These are phyloP conservation scores for Meganola albula DNA, from an alignment of 2,888 invertebrate species.

Conservation along the genomic window DNA sequence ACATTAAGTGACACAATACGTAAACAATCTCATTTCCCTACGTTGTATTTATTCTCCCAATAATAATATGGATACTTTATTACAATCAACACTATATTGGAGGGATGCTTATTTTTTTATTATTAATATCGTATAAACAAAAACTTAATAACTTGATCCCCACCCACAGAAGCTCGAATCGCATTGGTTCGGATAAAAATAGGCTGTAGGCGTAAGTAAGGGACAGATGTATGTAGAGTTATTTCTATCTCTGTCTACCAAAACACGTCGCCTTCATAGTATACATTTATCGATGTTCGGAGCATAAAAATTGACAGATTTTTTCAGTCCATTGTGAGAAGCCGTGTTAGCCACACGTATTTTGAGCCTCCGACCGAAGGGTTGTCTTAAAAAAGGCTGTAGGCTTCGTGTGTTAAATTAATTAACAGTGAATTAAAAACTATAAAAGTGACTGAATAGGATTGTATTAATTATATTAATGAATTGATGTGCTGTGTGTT, in stretches of 20 bases:
- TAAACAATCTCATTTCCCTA: slow-evolving; percentile 63
- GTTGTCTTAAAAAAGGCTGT: slow-evolving; percentile 50
- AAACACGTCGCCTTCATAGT: slow-evolving; percentile 71
- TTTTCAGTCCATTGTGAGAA: slow-evolving; percentile 73
- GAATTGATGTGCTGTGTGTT: slow-evolving; percentile 39
- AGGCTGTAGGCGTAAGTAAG: slow-evolving; percentile 66
- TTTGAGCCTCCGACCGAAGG: slow-evolving; percentile 41
- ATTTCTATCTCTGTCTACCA: slow-evolving; percentile 42
- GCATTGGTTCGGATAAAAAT: slow-evolving; percentile 70
- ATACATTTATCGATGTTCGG: slow-evolving; percentile 75
- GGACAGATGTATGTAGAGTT: slow-evolving; percentile 46
- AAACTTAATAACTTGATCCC: slow-evolving; percentile 74
- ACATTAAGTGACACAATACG: slow-evolving; percentile 39
- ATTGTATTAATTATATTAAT: slow-evolving; percentile 30
- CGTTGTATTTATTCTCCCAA: slow-evolving; percentile 51
- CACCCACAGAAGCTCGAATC: slow-evolving; percentile 60
- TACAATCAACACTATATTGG: slow-evolving; percentile 51
- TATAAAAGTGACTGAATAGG: slow-evolving; percentile 40
- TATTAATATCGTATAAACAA: slow-evolving; percentile 75
- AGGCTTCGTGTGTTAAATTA: slow-evolving; percentile 29
- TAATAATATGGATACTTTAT: slow-evolving; percentile 53
- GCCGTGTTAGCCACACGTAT: slow-evolving; percentile 42
- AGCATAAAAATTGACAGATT: slow-evolving; percentile 78
- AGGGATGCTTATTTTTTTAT: slow-evolving; percentile 65
- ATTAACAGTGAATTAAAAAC: slow-evolving; percentile 27